These are phyloP conservation scores for Lampris incognitus DNA, from an alignment of 2,113 vertebrate species.

Conservation along the genomic window DNA sequence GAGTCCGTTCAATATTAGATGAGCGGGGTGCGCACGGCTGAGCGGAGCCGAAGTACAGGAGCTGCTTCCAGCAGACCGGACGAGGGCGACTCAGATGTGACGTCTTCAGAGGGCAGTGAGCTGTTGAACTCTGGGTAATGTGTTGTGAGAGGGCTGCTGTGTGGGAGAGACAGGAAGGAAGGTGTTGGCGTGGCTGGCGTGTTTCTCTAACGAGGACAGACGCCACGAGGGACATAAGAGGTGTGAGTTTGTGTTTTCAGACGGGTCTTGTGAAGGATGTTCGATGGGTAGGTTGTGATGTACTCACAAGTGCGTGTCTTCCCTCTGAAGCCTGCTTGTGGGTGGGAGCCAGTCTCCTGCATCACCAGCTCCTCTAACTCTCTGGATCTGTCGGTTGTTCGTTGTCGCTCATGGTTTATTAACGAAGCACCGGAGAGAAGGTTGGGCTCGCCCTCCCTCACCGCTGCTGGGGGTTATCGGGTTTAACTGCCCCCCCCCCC, in stretches of 20 bases:
- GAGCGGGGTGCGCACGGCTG: constrained; percentile 67
- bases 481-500: constrained; percentile 52
- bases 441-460: constrained; percentile 13
- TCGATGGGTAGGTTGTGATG: not conserved
- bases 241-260: constrained; percentile 1
- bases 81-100: no score
- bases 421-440: constrained; percentile 59
- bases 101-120: no score
- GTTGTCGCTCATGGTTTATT: constrained; percentile 70
- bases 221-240: not conserved
- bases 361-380: not conserved
- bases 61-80: no score
- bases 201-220: constrained; percentile 11
- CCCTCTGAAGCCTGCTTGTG: constrained; percentile 18
- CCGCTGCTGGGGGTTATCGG: constrained; percentile 56
- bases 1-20: constrained; percentile 72
- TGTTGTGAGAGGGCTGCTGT: no score
- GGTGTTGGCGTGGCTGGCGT: not conserved
- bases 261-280: not conserved
- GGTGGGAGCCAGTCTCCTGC: constrained; percentile 18
- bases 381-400: not conserved
- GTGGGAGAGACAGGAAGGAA: no score
- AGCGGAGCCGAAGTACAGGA: constrained; percentile 33
- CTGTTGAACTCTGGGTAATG: no score
- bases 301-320: not conserved